Conservation (phyloP, 2,113 vertebrate species). For the Ptilonorhynchus violaceus region DNA sequence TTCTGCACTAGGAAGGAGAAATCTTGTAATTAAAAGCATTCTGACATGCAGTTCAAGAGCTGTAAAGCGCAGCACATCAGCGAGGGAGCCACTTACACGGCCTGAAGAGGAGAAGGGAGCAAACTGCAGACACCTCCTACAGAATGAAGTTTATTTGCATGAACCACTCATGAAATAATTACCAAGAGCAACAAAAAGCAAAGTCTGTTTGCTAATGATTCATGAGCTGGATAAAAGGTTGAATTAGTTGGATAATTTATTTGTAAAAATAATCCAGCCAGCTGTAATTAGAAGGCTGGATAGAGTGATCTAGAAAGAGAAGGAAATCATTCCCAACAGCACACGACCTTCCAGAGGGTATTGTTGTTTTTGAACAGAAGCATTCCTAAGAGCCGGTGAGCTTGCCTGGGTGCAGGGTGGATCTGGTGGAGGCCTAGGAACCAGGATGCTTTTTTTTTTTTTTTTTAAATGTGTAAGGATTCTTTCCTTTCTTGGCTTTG, state of each 20-base stretch:
- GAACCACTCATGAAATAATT: constrained; percentile 63
- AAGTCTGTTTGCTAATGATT: constrained; percentile 63
- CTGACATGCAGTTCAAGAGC: not conserved
- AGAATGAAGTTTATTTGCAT: constrained; percentile 47
- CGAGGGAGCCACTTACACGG: not conserved
- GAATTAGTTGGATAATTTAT: constrained; percentile 58
- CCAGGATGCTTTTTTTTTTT: not conserved
- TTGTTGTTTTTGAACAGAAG: not conserved
- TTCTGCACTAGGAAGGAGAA: not conserved
- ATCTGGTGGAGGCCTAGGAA: not conserved
- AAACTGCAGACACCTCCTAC: constrained; percentile 14
- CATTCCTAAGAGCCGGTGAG: not conserved
- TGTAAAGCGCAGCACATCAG: not conserved
- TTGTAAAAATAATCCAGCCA: constrained; percentile 57
- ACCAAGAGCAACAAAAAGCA: constrained; percentile 48
- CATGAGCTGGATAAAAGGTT: constrained; percentile 52
- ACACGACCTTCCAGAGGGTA: not conserved
- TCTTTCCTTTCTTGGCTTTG: constrained; percentile 23
- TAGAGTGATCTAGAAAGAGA: not conserved
- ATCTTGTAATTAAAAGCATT: constrained; percentile 28
- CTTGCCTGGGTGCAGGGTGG: not conserved
- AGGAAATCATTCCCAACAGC: not conserved
- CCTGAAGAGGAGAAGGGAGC: not conserved
- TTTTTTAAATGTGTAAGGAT: not conserved
- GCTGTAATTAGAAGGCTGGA: constrained; percentile 50